phyloP scores from a whole-genome alignment of 2,888 invertebrate species.

The Sceliomorpha sp. region DNA sequence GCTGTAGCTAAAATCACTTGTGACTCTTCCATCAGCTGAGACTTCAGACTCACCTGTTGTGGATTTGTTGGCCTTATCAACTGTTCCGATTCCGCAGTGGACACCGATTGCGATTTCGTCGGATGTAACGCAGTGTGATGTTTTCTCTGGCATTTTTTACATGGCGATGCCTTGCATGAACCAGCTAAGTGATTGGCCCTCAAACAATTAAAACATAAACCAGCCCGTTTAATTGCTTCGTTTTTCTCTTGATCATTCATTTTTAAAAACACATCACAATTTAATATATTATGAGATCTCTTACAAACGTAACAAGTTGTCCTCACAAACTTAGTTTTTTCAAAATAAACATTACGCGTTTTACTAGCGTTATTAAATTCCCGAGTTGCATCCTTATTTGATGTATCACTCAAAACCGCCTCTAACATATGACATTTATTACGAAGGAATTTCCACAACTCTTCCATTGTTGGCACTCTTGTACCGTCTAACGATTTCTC shows the following conservation, averaged over 20 bases:
- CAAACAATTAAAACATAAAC: conserved; percentile 23
- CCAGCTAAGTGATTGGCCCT: conserved; percentile 4
- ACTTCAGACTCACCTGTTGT: too few relatives aligned
- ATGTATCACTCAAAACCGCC: background rate
- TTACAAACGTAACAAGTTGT: conserved; percentile 10
- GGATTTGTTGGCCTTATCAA: too few relatives aligned
- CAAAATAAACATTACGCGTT: conserved; percentile 3
- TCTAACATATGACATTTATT: conserved; percentile 11
- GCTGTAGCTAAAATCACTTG: conserved; percentile 35
- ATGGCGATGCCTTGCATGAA: conserved; percentile 7
- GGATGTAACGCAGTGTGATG: conserved; percentile 16
- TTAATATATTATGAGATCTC: conserved; percentile 4
- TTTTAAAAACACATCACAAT: conserved; percentile 4
- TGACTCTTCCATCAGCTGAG: background rate
- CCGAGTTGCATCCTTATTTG: background rate
- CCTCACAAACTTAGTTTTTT: background rate
- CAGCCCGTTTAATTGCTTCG: conserved; percentile 6
- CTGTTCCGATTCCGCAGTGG: background rate
- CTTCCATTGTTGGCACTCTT: too few relatives aligned
- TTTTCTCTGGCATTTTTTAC: conserved; percentile 16
- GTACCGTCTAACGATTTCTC: too few relatives aligned
- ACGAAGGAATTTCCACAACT: conserved; percentile 14
- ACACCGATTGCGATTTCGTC: background rate
- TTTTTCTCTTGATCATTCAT: conserved; percentile 1
- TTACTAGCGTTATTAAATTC: background rate